phyloP scores from a whole-genome alignment of 1,140 invertebrate genomes.

The Drosophila cardini region DNA sequence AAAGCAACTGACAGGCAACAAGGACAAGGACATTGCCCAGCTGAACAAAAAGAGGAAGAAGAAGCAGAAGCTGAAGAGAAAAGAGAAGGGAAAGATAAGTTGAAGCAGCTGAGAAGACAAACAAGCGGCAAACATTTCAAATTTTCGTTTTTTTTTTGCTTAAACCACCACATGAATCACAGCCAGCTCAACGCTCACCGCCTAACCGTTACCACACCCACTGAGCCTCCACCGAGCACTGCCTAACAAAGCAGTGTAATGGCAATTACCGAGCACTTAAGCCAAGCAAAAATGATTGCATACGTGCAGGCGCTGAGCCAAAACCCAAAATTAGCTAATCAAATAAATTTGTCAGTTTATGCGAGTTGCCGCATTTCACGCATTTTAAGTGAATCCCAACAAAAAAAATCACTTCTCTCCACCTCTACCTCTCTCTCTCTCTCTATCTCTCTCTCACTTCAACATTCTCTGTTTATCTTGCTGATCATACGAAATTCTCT shows the following conservation, averaged over 20 bases:
- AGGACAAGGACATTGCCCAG: conserved; percentile 1
- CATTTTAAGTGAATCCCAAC: conserved; percentile 47
- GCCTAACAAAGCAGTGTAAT: conserved; percentile 12
- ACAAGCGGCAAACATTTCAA: conserved; percentile 38
- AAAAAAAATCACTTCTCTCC: not conserved
- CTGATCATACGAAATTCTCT: not conserved
- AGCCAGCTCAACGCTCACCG: not conserved
- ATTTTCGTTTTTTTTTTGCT: conserved; percentile 5
- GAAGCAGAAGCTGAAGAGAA: too few relatives aligned
- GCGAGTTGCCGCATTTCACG: conserved; percentile 43
- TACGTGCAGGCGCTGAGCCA: conserved; percentile 43
- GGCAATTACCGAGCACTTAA: conserved; percentile 30
- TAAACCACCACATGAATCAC: conserved; percentile 31
- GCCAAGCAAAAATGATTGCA: conserved; percentile 42
- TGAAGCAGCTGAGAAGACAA: conserved; percentile 12
- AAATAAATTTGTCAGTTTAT: conserved; percentile 64
- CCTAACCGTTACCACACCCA: not conserved
- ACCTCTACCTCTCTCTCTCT: too few relatives aligned
- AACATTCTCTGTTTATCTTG: conserved; percentile 8
- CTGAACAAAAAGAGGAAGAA: not conserved
- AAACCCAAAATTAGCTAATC: conserved; percentile 39
- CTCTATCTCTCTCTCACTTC: not conserved
- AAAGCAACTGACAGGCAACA: conserved; percentile 16
- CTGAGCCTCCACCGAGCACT: not conserved
- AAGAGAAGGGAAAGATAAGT: not conserved